Percentiles rank a stretch among this genome's conserved stretches.
Evolutionary conservation across 1,140 invertebrate genomes (phyloP).

Genomic region (Drosophila bipectinata): DNA sequence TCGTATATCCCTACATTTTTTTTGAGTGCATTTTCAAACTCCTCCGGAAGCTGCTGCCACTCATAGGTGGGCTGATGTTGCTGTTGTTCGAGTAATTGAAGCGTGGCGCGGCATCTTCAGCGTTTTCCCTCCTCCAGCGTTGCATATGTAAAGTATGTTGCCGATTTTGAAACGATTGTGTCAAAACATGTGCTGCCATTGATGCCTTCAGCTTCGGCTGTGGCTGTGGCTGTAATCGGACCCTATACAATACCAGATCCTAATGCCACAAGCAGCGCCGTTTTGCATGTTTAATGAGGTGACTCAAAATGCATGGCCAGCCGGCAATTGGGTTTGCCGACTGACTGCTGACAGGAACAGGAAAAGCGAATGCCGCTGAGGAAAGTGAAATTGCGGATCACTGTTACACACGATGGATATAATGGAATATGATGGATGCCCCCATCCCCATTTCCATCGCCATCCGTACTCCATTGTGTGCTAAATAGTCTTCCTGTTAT

Average conservation of each 20-base stretch:
- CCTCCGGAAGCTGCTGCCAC: constrained; percentile 65
- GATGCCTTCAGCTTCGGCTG: constrained; percentile 33
- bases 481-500: constrained; percentile 70
- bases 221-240: constrained; percentile 39
- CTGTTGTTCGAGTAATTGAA: constrained; percentile 41
- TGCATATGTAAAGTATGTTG: constrained; percentile 29
- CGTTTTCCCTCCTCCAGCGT: constrained; percentile 3
- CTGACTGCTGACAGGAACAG: constrained; percentile 46
- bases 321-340: constrained; percentile 43
- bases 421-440: constrained; percentile 8
- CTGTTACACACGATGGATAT: constrained; percentile 46
- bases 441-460: neutral
- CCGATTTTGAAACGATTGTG: constrained; percentile 55
- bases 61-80: constrained; percentile 16
- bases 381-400: constrained; percentile 73
- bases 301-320: constrained; percentile 65
- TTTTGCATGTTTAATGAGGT: constrained; percentile 76
- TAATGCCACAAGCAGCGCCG: constrained; percentile 6
- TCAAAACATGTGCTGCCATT: constrained; percentile 45
- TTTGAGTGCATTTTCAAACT: neutral
- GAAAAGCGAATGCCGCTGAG: constrained; percentile 44
- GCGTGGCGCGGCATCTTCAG: constrained; percentile 41
- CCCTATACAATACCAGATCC: neutral
- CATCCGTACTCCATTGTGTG: constrained; percentile 60
- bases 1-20: constrained; percentile 2